Evolutionary conservation across 2,113 vertebrate genomes (phyloP).

Genomic region (Cacatua alba): DNA sequence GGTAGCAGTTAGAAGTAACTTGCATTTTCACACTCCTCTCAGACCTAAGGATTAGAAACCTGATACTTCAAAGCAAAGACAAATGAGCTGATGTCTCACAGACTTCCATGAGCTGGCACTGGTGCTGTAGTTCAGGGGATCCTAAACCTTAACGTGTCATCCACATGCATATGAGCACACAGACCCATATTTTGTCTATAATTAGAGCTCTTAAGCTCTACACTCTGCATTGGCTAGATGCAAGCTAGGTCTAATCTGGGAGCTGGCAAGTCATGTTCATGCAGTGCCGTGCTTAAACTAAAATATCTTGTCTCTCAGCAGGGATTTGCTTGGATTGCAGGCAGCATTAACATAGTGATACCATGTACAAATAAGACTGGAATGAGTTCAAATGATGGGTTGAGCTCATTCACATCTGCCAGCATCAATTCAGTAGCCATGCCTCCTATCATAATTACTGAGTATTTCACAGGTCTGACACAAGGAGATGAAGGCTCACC

Average conservation of each 20-base stretch:
- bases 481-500: neutral
- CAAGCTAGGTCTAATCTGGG: neutral
- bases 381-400: neutral
- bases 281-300: neutral
- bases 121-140: neutral
- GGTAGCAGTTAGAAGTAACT: neutral
- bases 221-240: neutral
- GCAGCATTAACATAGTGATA: neutral
- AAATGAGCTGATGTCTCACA: neutral
- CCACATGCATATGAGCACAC: rapidly evolving
- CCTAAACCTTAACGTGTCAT: neutral
- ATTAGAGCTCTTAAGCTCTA: neutral
- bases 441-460: neutral
- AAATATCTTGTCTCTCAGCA: neutral
- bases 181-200: neutral
- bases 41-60: neutral
- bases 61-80: neutral
- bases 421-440: neutral
- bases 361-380: neutral
- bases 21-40: neutral
- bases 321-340: neutral
- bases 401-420: neutral
- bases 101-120: neutral
- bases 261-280: neutral
- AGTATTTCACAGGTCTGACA: neutral